Evolutionary conservation across 1,140 invertebrate species (phyloP).

Genomic region (Drosophila obscura): DNA sequence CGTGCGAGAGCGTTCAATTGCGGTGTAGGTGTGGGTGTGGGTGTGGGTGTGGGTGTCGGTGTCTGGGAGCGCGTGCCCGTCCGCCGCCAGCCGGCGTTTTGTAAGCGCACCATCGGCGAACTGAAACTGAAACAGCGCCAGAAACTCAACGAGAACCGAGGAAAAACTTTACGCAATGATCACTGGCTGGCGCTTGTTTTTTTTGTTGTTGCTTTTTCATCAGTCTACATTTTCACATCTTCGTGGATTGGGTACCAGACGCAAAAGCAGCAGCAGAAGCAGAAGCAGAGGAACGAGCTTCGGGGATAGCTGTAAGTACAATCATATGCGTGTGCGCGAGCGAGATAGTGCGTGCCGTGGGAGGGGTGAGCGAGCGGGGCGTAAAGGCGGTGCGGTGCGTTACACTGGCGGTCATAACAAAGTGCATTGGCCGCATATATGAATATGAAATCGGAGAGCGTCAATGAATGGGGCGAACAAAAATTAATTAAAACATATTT

Average conservation of each 20-base stretch:
- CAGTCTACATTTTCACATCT: slow-evolving; percentile 77
- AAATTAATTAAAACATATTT: slow-evolving; percentile 39
- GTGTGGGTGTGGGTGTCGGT: not conserved
- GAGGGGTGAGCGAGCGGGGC: slow-evolving; percentile 7
- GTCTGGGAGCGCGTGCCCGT: slow-evolving; percentile 29
- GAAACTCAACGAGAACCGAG: slow-evolving; percentile 35
- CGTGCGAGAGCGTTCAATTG: not conserved
- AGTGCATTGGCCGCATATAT: slow-evolving; percentile 24
- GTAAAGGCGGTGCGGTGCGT: not conserved
- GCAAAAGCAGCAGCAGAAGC: slow-evolving; percentile 27
- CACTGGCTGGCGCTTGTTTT: slow-evolving; percentile 56
- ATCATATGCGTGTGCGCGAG: slow-evolving; percentile 24
- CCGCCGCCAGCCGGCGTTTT: slow-evolving; percentile 76
- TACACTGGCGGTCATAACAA: slow-evolving; percentile 37
- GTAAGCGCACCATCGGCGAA: slow-evolving; percentile 74
- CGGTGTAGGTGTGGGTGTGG: not conserved
- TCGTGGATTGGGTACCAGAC: slow-evolving; percentile 9
- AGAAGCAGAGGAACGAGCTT: not conserved
- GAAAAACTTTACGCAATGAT: slow-evolving; percentile 78
- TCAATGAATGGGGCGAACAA: not conserved
- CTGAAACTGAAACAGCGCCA: slow-evolving; percentile 64
- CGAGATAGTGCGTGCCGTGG: slow-evolving; percentile 30
- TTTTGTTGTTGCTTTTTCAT: slow-evolving; percentile 65
- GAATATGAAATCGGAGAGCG: slow-evolving; percentile 2
- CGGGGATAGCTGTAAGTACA: slow-evolving; percentile 21